Base-by-base conservation (phyloP, 2,888 invertebrate species). In the Rhorus exstirpatorius region DNA sequence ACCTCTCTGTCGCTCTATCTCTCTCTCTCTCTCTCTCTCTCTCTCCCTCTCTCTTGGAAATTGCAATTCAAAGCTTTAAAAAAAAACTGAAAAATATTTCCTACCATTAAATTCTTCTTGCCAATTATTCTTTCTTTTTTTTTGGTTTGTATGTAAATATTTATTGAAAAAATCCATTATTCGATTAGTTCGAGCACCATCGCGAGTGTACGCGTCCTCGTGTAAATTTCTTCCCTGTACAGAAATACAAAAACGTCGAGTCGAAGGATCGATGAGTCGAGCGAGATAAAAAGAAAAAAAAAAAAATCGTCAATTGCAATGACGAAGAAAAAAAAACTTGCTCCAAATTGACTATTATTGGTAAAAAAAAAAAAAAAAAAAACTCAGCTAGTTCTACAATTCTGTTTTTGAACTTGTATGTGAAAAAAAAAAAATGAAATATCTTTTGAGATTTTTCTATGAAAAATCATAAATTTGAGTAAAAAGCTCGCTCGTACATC, bases 161-260 rank as follows among this genome's bases (percentile, higher is more conserved):
- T n/a, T n/a, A n/a, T n/a, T 24, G 21, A 68, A 53, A 44, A 8
- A 21, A 3, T 2, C 12, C 7, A 31, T 35, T 55, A 58, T 31
- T 17, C 51, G 17, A 44, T 65, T 38, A 8, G 35, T 14, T 74
- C 81, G 81, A 71, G 74, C 82, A 79, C 79, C 82, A 76, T 79
- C 79, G 75, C 82, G 70, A 65, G 65, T 74, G 79, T 75, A 71
- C 82, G 74, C 6, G n/a, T 58, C 81, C 78, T 74, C 61, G 78
- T 79, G 79, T 60, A 79, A 79, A 71, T 82, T 65, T 71, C 75
- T 70, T 70, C 82, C 79, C 75, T 76, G 71, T 76, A 79, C 38
- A 44, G 51, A 74, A 60, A 51, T 49, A 72, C 8, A 35, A 8
- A 41, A 79, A 35, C 21, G 70, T 51, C 79, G 74, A 81, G 75